These are phyloP conservation scores for Anguilla rostrata DNA, from an alignment of 2,113 vertebrate species.

Conservation along the genomic window DNA sequence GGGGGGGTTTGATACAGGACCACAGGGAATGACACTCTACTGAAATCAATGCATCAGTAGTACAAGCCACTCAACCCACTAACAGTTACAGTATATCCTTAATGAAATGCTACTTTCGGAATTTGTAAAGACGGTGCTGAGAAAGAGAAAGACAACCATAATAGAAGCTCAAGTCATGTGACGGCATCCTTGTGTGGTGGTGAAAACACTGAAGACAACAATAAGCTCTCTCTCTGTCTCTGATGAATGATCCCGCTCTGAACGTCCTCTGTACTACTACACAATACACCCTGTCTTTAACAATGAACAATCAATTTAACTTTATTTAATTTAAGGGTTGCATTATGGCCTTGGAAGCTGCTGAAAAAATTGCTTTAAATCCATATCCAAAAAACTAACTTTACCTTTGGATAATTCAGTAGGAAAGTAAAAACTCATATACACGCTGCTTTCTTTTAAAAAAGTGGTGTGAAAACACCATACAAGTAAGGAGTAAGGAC, in stretches of 20 bases:
- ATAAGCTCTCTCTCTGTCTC: not conserved
- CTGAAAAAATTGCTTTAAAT: not conserved
- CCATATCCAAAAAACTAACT: not conserved
- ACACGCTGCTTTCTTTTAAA: not conserved
- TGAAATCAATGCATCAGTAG: not conserved
- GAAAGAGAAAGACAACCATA: not conserved
- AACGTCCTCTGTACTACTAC: not conserved
- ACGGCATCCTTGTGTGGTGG: not conserved
- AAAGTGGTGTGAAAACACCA: too few relatives aligned
- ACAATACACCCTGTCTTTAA: not conserved
- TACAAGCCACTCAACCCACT: not conserved
- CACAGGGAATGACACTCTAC: too few relatives aligned
- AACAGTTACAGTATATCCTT: too few relatives aligned
- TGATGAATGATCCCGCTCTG: not conserved
- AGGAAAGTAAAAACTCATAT: not conserved
- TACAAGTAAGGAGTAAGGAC: not conserved
- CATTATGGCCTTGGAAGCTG: not conserved
- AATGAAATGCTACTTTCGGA: too few relatives aligned
- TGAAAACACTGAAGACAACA: not conserved
- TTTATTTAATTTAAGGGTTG: not conserved
- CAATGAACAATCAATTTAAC: not conserved
- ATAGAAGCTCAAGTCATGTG: not conserved
- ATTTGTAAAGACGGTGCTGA: not conserved
- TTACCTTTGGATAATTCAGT: too few relatives aligned
- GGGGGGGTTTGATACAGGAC: too few relatives aligned